phyloP scores from a whole-genome alignment of 2,888 invertebrate species.

The Rambutsinella grinnellia region DNA sequence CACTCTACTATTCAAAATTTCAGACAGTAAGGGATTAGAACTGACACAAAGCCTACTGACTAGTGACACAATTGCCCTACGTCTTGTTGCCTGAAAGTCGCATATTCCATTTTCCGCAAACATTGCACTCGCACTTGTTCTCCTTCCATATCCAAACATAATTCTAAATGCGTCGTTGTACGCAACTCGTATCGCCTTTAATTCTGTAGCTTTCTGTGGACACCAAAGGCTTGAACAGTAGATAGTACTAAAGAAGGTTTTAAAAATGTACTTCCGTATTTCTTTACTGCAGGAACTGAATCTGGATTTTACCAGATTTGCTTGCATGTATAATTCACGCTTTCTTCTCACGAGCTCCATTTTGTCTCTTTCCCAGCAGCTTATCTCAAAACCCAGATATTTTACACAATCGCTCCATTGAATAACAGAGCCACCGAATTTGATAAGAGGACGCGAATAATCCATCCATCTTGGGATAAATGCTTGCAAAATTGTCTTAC shows the following conservation, averaged over 20 bases:
- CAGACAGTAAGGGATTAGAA: too few relatives aligned
- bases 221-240: constrained; percentile 4
- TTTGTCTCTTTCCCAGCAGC: constrained; percentile 8
- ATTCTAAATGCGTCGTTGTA: constrained; percentile 25
- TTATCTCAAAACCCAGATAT: constrained; percentile 28
- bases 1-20: too few relatives aligned
- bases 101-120: constrained; percentile 3
- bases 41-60: background rate
- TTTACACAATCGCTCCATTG: background rate
- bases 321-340: background rate
- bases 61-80: background rate
- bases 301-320: background rate
- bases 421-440: background rate
- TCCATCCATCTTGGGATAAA: constrained; percentile 2
- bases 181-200: constrained; percentile 1
- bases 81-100: constrained; percentile 13
- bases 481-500: constrained; percentile 12
- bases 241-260: constrained; percentile 6
- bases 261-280: background rate
- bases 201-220: background rate
- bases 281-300: background rate
- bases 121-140: constrained; percentile 8
- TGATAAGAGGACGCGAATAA: background rate
- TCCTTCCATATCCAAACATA: constrained; percentile 4
- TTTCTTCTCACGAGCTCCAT: constrained; percentile 9